Conservation (phyloP, 2,888 invertebrate species). For the Aleiodes testaceus region DNA sequence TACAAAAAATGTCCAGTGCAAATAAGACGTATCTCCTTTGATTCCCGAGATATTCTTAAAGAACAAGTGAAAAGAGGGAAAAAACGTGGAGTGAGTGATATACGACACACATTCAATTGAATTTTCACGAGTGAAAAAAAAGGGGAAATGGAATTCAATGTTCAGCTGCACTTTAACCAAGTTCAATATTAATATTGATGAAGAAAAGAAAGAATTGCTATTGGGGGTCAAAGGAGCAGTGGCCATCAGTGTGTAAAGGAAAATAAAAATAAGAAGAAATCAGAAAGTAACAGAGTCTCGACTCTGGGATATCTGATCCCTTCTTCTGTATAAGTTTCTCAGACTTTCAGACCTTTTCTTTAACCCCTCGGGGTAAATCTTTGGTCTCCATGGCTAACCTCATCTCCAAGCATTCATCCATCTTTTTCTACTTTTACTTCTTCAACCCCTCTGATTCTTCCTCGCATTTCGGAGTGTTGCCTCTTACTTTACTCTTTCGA, state of each 20-base stretch:
- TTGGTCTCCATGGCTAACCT: neutral
- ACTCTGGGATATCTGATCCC: conserved; percentile 32
- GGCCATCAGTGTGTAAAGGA: conserved; percentile 1
- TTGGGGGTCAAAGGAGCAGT: conserved; percentile 17
- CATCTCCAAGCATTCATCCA: conserved; percentile 16
- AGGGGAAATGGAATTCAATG: conserved; percentile 43
- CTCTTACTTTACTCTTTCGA: neutral
- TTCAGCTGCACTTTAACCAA: conserved; percentile 44
- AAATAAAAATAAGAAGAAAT: conserved; percentile 12
- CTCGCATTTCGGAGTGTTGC: neutral
- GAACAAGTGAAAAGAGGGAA: neutral
- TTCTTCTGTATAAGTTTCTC: conserved; percentile 16
- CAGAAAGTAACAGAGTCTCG: conserved; percentile 11
- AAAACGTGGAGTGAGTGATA: neutral
- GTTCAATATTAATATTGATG: conserved; percentile 55
- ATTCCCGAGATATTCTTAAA: neutral
- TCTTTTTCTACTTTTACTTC: conserved; percentile 20
- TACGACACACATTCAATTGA: neutral
- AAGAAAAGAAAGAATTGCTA: conserved; percentile 40
- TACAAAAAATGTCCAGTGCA: neutral
- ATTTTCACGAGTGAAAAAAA: conserved; percentile 22
- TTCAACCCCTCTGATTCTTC: neutral
- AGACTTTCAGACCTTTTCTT: conserved; percentile 34
- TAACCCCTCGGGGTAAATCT: conserved; percentile 31
- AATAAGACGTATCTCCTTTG: neutral